Evolutionary conservation across 1,140 invertebrate genomes (phyloP).

Genomic region (Pachypsylla venusta): DNA sequence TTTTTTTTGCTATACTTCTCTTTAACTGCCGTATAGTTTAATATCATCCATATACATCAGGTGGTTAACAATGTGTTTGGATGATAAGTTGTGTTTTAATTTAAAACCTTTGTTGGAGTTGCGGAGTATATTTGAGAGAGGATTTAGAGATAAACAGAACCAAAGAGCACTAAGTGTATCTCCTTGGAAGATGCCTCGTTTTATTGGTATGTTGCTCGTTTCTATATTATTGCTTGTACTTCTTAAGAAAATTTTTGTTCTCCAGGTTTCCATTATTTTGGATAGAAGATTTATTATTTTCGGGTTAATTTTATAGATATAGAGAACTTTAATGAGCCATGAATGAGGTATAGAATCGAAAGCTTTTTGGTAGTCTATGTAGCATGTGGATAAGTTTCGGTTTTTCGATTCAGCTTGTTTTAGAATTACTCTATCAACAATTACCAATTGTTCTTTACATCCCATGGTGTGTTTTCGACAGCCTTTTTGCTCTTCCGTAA

Average conservation of each 20-base stretch:
- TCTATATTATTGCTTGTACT: not conserved
- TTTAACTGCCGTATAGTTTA: not conserved
- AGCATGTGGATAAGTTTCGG: constrained; percentile 15
- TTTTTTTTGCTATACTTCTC: no score
- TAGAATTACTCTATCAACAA: constrained; percentile 19
- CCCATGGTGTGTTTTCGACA: constrained; percentile 19
- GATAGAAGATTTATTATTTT: not conserved
- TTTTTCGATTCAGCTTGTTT: constrained; percentile 16
- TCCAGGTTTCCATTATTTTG: not conserved
- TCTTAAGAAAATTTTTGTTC: not conserved
- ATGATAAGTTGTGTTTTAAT: not conserved
- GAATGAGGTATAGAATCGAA: constrained; percentile 9
- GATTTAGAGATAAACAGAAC: not conserved
- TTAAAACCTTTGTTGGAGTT: not conserved
- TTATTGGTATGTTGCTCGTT: not conserved
- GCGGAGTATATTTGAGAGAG: not conserved
- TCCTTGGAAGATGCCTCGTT: not conserved
- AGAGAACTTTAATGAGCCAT: not conserved
- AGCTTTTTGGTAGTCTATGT: constrained; percentile 23
- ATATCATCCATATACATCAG: not conserved
- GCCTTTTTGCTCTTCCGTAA: constrained; percentile 23
- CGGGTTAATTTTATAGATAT: not conserved
- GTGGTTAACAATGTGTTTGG: not conserved
- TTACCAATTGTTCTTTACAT: constrained; percentile 22
- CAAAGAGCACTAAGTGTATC: not conserved